Conservation (phyloP, 92 coral and sea anemone genomes). For the Anthopleura xanthogrammica region DNA sequence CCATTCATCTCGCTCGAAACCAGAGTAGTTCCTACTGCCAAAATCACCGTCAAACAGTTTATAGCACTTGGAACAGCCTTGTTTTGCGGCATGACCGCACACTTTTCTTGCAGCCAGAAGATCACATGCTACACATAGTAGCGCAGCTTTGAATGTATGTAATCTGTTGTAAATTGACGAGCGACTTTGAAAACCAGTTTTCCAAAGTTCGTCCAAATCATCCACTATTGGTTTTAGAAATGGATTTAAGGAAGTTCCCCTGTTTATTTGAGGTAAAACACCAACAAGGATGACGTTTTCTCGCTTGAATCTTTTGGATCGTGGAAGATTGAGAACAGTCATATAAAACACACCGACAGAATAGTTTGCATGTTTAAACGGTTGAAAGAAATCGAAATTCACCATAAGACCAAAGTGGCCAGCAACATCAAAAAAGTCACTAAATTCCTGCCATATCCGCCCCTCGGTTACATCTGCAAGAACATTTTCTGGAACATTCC, state of each 20-base stretch:
- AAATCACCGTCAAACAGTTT: conserved; percentile 56
- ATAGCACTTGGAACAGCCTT: conserved; percentile 62
- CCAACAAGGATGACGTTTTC: conserved; percentile 53
- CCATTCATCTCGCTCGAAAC: conserved; percentile 49
- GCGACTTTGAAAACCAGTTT: conserved; percentile 27
- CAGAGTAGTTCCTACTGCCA: conserved; percentile 21
- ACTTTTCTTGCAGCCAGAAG: conserved; percentile 61
- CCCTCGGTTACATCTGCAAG: conserved; percentile 55
- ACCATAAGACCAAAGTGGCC: conserved; percentile 39
- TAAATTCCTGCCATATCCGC: conserved; percentile 41
- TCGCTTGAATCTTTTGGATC: conserved; percentile 31
- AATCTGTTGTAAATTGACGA: conserved; percentile 6
- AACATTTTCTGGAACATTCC: conserved; percentile 24
- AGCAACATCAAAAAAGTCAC: conserved; percentile 34
- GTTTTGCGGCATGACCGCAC: conserved; percentile 60
- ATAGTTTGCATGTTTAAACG: conserved; percentile 43
- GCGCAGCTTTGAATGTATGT: conserved; percentile 33
- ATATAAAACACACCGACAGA: conserved; percentile 48
- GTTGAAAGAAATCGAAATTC: conserved; percentile 46
- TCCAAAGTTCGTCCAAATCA: conserved; percentile 46
- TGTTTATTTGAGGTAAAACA: conserved; percentile 44
- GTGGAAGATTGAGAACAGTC: conserved; percentile 45
- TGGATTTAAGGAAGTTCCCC: conserved; percentile 38
- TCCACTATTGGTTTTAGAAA: conserved; percentile 45
- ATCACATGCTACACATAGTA: conserved; percentile 53